Base-by-base conservation (phyloP, 1,140 invertebrate genomes). In the Ptiloglossa arizonensis region DNA sequence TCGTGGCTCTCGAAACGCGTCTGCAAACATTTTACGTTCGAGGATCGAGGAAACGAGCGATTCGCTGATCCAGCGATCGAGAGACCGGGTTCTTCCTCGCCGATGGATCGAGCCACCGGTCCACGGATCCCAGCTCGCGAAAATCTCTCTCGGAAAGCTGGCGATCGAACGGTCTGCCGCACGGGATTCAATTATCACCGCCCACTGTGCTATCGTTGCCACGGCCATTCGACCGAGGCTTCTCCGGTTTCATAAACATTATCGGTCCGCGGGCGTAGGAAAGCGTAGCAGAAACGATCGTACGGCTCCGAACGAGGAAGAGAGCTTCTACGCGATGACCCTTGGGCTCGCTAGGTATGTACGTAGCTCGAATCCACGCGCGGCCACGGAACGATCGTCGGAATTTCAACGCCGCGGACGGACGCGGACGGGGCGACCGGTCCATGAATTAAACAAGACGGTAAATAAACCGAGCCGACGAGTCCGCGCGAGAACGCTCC, bases 161-260 rank as follows among this genome's bases (percentile, higher is more conserved):
- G 15, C 22, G 38, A 63, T 5, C 17, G 44, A 19, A 4, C 38
- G 1, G 41, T 38, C 27, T 56, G 52, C 17, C 46, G 32, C 9
- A 27, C 48, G 48, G 15, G 35, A 74, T 67, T 74, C 71, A 44
- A 67, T 74, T 74, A 74, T 67, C 71, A 32, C 32, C 71, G 24
- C 5, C 24, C 48, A 8, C 32, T 5, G 2, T 38, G 60, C 38
- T 54, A 71, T 60, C 50, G 71, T 62, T 69, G 19, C 32, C 22
- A n/a, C 9, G 41, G 1, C 41, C 41, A 24, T 71, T 17, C 62
- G 62, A 67, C 32, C 50, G 48, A 17, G 19, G 32, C 35, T 29
- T 32, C 60, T 5, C 32, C 71, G 19, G 19, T 54, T 52, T 63
- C 60, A 5, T 44, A 46, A 44, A 46, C 54, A 59, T 70, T 46